A percentile compares a stretch with the other conserved stretches of the same genome.
These are phyloP conservation scores for Hypotaenidia okinawae DNA, from an alignment of 2,797 vertebrate species.

Conservation along the genomic window DNA sequence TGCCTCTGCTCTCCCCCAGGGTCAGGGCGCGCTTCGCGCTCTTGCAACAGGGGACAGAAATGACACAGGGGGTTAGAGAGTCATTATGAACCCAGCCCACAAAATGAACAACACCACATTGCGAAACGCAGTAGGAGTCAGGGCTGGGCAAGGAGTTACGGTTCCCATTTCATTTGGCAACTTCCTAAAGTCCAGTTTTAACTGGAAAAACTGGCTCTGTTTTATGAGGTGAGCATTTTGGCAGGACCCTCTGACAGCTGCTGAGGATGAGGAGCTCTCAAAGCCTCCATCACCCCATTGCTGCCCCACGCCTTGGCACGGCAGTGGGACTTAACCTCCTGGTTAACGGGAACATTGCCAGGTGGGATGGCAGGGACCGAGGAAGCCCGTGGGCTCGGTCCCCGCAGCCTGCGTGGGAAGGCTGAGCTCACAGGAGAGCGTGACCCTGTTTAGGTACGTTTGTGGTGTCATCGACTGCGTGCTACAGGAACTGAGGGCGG, in stretches of 20 bases:
- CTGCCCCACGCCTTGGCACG: rapidly evolving
- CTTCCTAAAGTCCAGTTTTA: background rate
- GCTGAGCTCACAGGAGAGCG: background rate
- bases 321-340: background rate
- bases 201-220: background rate
- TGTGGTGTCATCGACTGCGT: background rate
- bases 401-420: background rate
- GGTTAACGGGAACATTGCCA: background rate
- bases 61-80: background rate
- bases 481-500: background rate
- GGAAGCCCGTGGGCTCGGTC: background rate
- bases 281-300: background rate
- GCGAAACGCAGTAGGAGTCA: background rate
- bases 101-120: background rate
- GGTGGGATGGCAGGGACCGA: background rate
- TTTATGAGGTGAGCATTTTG: background rate
- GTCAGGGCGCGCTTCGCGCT: background rate
- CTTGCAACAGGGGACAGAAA: background rate
- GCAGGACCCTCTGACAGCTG: background rate
- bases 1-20: background rate
- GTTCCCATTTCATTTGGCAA: background rate
- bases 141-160: background rate
- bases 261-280: background rate
- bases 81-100: background rate
- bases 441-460: background rate